Evolutionary conservation across 2,797 vertebrate species (phyloP).

Genomic region (Nasua narica): DNA sequence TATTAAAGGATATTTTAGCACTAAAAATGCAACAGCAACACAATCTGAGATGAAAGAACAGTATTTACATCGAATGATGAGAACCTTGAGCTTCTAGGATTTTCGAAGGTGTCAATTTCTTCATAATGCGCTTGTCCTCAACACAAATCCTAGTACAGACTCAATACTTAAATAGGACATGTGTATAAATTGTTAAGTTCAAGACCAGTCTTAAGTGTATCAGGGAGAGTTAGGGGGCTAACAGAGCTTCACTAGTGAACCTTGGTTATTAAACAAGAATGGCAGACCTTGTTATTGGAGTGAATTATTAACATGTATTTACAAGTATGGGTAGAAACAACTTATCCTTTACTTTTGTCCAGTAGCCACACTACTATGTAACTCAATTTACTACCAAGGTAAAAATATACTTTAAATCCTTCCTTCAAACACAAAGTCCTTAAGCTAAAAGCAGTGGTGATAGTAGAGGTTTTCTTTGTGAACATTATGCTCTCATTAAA

Average conservation of each 20-base stretch:
- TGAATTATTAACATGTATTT: not conserved
- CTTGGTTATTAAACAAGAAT: not conserved
- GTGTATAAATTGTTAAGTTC: not conserved
- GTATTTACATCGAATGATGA: not conserved
- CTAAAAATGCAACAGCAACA: not conserved
- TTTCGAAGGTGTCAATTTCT: not conserved
- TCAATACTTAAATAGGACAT: not conserved
- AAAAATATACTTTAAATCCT: not conserved
- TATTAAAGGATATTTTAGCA: not conserved
- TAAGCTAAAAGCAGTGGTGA: not conserved
- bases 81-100: not conserved
- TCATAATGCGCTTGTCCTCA: not conserved
- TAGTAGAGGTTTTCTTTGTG: not conserved
- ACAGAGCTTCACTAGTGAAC: too few relatives aligned
- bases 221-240: not conserved
- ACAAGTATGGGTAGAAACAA: not conserved
- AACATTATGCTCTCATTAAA: not conserved
- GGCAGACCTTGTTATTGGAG: not conserved
- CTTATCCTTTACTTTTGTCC: not conserved
- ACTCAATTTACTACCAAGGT: not conserved
- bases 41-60: not conserved
- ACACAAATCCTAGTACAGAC: not conserved
- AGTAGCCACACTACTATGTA: not conserved
- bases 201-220: not conserved
- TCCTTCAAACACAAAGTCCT: not conserved